Conservation (phyloP, 2,113 vertebrate genomes). For the Oreotrochilus melanogaster region DNA sequence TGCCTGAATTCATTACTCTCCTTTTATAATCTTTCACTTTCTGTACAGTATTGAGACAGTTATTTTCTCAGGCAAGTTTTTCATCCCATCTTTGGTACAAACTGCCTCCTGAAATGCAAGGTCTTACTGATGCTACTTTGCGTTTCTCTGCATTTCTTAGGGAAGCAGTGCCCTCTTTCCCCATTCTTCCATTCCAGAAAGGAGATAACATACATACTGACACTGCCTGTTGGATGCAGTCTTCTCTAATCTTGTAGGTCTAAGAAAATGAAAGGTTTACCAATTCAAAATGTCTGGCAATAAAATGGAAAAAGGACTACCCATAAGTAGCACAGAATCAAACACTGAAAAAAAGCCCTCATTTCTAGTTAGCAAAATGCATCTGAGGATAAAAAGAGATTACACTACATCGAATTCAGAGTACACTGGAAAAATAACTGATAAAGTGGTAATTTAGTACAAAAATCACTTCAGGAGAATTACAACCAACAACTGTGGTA, state of each 20-base stretch:
- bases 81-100: not conserved
- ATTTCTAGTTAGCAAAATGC: not conserved
- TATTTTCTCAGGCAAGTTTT: not conserved
- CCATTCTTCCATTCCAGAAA: not conserved
- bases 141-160: not conserved
- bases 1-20: not conserved
- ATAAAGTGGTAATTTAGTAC: not conserved
- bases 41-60: not conserved
- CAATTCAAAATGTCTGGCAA: not conserved
- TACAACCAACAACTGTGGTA: not conserved
- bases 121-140: not conserved
- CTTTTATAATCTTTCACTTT: not conserved
- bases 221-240: not conserved
- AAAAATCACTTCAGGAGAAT: not conserved
- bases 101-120: not conserved
- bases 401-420: not conserved
- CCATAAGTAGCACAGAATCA: not conserved
- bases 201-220: not conserved
- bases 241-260: not conserved
- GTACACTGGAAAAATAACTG: not conserved
- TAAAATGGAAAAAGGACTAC: not conserved
- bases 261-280: not conserved
- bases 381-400: not conserved
- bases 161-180: not conserved
- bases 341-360: not conserved